Evolutionary conservation across 2,888 invertebrate genomes (phyloP).

Genomic region (Drosophila fungiperda): DNA sequence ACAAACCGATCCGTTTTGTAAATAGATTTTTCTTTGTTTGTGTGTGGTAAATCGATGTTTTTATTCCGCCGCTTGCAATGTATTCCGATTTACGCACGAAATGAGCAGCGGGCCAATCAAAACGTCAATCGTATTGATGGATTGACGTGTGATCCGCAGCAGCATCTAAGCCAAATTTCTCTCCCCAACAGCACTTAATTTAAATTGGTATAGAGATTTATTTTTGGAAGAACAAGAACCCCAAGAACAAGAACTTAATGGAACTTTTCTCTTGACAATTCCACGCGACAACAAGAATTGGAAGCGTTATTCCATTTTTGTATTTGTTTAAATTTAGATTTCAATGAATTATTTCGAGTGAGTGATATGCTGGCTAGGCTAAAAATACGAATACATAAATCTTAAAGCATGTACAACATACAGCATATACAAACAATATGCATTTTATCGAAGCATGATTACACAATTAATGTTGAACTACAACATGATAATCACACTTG

Average conservation of each 20-base stretch:
- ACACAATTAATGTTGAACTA: constrained; percentile 1
- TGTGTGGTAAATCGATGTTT: constrained; percentile 55
- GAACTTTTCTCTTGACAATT: constrained; percentile 44
- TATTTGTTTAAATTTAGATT: constrained; percentile 46
- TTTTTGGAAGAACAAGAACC: constrained; percentile 39
- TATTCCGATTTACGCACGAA: constrained; percentile 22
- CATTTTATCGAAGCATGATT: constrained; percentile 1
- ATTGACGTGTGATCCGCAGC: constrained; percentile 60
- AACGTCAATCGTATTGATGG: constrained; percentile 66
- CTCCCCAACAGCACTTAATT: constrained; percentile 32
- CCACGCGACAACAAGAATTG: constrained; percentile 30
- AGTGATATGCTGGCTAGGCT: constrained; percentile 32
- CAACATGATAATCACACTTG: constrained; percentile 7
- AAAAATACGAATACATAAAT: constrained; percentile 39
- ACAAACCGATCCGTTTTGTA: constrained; percentile 42
- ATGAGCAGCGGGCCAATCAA: constrained; percentile 62
- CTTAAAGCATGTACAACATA: background rate
- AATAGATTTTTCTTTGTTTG: constrained; percentile 54
- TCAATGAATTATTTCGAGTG: constrained; percentile 27
- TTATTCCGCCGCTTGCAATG: constrained; percentile 11
- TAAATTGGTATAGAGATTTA: constrained; percentile 24
- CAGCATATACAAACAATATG: background rate
- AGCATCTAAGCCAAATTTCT: constrained; percentile 16
- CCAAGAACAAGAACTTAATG: constrained; percentile 23
- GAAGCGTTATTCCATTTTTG: constrained; percentile 30